These are phyloP conservation scores for Bellardia pandia DNA, from an alignment of 2,888 invertebrate genomes.

Conservation along the genomic window DNA sequence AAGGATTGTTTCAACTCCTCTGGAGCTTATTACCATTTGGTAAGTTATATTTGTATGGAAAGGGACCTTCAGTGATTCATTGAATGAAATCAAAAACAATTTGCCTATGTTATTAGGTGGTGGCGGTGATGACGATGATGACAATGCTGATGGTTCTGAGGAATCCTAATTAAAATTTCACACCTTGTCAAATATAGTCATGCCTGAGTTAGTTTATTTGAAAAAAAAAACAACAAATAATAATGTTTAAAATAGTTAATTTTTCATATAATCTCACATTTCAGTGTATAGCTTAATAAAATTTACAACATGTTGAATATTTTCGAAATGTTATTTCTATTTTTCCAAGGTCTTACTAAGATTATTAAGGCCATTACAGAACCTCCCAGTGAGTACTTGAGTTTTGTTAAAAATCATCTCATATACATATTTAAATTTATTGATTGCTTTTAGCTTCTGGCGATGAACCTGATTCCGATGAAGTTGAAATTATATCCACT, in stretches of 20 bases:
- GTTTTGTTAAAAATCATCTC: not conserved
- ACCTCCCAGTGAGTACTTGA: constrained; percentile 51
- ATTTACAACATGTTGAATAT: constrained; percentile 44
- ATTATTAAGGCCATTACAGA: constrained; percentile 16
- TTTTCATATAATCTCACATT: not conserved
- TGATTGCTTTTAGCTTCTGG: constrained; percentile 73
- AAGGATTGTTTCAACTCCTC: constrained; percentile 67
- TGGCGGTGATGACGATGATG: constrained; percentile 35
- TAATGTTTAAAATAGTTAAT: not conserved
- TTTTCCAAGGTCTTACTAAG: constrained; percentile 45
- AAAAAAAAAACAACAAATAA: not conserved
- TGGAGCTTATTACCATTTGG: constrained; percentile 60
- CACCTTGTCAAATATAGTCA: constrained; percentile 5
- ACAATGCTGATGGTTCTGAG: constrained; percentile 54
- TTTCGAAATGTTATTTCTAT: constrained; percentile 48
- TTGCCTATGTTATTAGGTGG: constrained; percentile 17
- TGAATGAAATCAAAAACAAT: not conserved
- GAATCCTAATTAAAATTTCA: constrained; percentile 50
- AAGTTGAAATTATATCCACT: constrained; percentile 79
- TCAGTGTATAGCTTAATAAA: not conserved
- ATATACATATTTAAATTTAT: not conserved
- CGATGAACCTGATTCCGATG: constrained; percentile 80
- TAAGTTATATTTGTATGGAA: not conserved
- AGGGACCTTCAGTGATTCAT: not conserved
- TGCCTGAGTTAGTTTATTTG: constrained; percentile 27